These are phyloP conservation scores for Sinotaia quadrata DNA, from an alignment of 2,888 invertebrate species.

Conservation along the genomic window DNA sequence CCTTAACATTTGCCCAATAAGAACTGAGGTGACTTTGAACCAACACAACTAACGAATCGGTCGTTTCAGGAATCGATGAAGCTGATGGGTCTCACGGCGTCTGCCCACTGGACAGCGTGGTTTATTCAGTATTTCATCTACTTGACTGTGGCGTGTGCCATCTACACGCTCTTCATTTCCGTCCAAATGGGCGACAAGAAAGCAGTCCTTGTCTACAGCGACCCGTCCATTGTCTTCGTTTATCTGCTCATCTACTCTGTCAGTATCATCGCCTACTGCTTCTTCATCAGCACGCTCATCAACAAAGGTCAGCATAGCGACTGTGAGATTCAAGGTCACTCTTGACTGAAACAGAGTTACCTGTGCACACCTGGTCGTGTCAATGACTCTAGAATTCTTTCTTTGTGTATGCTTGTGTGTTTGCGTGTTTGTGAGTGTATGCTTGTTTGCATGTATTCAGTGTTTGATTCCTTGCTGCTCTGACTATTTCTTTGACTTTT, in stretches of 20 bases:
- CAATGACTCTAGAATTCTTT: background rate
- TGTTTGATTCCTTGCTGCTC: no score
- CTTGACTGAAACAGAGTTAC: no score
- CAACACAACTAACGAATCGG: no score
- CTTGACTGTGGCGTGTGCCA: conserved; percentile 77
- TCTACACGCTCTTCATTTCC: conserved; percentile 70
- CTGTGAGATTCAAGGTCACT: background rate
- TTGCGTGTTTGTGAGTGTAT: no score
- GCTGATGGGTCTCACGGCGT: conserved; percentile 88
- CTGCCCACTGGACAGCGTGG: conserved; percentile 90
- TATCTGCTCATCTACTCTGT: conserved; percentile 82
- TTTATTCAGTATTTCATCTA: conserved; percentile 83
- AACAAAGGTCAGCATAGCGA: conserved; percentile 75
- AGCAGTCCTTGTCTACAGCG: conserved; percentile 69
- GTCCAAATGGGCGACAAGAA: conserved; percentile 46
- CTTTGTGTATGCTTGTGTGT: no score
- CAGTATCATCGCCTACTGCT: conserved; percentile 83
- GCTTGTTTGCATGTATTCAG: no score
- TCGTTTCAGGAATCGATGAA: conserved; percentile 85
- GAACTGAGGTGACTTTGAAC: no score
- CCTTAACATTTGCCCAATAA: no score
- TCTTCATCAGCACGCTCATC: conserved; percentile 86
- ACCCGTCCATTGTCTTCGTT: conserved; percentile 80
- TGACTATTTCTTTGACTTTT: no score
- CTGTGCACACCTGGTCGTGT: no score